Conservation (phyloP, 2,113 vertebrate genomes). For the Psephotus haematonotus region DNA sequence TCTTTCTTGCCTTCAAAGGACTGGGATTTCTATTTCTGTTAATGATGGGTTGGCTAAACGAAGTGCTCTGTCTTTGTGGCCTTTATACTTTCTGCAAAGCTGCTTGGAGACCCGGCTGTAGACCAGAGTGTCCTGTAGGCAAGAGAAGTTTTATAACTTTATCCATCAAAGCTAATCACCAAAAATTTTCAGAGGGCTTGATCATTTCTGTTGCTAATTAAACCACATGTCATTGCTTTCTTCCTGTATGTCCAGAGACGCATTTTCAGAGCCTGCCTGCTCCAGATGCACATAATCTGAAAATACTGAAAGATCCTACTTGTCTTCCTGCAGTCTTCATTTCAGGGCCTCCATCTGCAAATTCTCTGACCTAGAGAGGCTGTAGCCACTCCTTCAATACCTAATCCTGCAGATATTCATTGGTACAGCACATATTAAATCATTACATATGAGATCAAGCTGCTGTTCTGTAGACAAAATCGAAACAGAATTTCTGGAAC, state of each 20-base stretch:
- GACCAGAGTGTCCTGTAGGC: not conserved
- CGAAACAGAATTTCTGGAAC: not conserved
- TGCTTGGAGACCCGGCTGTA: not conserved
- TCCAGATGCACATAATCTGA: not conserved
- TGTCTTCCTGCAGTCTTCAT: not conserved
- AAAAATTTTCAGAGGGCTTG: not conserved
- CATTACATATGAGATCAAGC: not conserved
- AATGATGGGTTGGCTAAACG: not conserved
- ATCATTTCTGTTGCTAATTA: not conserved
- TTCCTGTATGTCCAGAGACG: not conserved
- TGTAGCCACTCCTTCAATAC: not conserved
- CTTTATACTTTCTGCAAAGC: not conserved
- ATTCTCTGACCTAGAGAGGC: rapidly evolving
- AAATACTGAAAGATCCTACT: not conserved
- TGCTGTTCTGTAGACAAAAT: not conserved
- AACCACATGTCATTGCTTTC: not conserved
- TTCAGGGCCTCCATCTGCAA: not conserved
- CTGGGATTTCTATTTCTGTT: not conserved
- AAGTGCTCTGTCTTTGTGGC: not conserved
- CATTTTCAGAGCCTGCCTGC: not conserved
- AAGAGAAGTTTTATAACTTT: not conserved
- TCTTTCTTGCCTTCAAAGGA: not conserved
- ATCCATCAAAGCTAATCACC: not conserved
- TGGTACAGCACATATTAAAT: not conserved
- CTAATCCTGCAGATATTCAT: not conserved